These are phyloP conservation scores for Pipistrellus kuhlii DNA, from an alignment of 2,797 vertebrate genomes.

Conservation along the genomic window DNA sequence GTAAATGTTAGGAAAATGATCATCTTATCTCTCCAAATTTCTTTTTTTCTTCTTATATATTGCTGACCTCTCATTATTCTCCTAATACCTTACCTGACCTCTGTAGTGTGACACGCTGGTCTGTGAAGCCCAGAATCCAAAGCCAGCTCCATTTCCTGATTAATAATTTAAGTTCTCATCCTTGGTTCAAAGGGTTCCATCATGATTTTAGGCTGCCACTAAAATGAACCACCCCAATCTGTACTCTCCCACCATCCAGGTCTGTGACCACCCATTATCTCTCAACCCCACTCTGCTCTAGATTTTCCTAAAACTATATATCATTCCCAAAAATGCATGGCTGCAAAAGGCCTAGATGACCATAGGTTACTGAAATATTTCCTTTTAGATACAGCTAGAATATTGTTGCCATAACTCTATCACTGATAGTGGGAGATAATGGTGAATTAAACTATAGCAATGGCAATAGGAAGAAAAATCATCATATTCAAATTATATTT, in stretches of 20 bases:
- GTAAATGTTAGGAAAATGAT: conserved; percentile 61
- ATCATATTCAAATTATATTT: conserved; percentile 18
- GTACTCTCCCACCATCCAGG: background rate
- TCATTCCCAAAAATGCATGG: background rate
- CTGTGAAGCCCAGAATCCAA: background rate
- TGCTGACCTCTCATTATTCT: background rate
- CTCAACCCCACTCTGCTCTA: background rate
- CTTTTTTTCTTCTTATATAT: background rate
- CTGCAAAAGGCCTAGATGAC: background rate
- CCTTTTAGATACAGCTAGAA: background rate
- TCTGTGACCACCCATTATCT: background rate
- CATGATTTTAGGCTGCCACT: background rate
- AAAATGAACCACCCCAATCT: background rate
- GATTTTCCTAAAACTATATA: background rate
- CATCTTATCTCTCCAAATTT: background rate
- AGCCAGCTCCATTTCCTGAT: background rate
- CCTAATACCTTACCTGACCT: background rate
- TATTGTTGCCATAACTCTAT: background rate
- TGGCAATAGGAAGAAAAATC: background rate
- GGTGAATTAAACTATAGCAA: background rate
- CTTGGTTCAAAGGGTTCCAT: background rate
- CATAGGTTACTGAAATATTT: background rate
- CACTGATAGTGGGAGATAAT: background rate
- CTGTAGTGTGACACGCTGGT: background rate
- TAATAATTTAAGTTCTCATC: background rate